Evolutionary conservation across 2,888 invertebrate species (phyloP).

Genomic region (Periphyllus acericola): DNA sequence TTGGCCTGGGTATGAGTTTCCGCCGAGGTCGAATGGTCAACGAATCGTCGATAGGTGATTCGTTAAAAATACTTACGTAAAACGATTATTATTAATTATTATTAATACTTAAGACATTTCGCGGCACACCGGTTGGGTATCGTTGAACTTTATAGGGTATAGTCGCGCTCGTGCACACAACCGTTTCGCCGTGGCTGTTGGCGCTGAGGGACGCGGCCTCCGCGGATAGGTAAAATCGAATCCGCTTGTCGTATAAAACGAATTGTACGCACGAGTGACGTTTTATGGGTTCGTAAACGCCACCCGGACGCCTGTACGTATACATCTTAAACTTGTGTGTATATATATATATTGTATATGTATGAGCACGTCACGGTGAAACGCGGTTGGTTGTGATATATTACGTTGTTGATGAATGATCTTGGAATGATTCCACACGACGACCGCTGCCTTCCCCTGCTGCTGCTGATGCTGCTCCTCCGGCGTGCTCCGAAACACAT

Average conservation of each 20-base stretch:
- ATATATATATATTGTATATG: no score
- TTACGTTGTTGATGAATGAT: not conserved
- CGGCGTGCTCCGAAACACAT: not conserved
- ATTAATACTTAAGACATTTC: no score
- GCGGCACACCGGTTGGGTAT: no score
- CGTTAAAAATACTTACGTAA: no score
- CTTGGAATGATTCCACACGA: slow-evolving; percentile 22
- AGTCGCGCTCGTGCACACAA: no score
- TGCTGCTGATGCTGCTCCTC: not conserved
- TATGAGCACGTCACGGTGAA: not conserved
- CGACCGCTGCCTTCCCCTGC: not conserved
- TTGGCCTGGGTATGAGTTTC: no score
- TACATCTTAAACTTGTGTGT: no score
- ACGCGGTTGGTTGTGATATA: not conserved
- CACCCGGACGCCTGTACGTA: not conserved
- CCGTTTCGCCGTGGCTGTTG: not conserved
- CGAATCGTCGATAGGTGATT: no score
- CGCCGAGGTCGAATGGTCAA: no score
- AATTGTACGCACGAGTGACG: not conserved
- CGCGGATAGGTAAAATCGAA: no score
- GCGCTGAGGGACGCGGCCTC: not conserved
- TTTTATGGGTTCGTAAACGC: not conserved
- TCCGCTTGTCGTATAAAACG: not conserved
- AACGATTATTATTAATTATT: no score
- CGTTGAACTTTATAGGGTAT: no score